phyloP scores from a whole-genome alignment of 92 coral and sea anemone genomes.

The Scolanthus callimorphus region DNA sequence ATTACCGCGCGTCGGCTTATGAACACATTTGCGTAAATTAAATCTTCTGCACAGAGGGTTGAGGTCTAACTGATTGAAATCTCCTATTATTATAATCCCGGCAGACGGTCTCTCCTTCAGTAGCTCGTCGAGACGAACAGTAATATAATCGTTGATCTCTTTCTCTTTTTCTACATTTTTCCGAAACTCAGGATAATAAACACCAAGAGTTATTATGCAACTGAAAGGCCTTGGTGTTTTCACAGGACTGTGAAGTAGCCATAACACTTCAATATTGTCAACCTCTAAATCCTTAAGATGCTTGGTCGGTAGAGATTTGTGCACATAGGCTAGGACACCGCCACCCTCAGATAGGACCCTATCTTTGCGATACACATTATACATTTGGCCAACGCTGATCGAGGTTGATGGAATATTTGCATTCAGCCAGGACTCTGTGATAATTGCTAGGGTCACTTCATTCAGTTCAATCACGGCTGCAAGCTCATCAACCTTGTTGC shows the following conservation, averaged over 20 bases:
- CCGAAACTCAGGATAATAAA: slow-evolving; percentile 31
- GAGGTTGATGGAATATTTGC: slow-evolving; percentile 24
- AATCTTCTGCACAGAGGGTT: slow-evolving; percentile 19
- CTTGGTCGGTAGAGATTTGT: too few species aligned
- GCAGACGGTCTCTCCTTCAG: slow-evolving; percentile 44
- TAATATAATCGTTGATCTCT: slow-evolving; percentile 42
- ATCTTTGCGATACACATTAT: too few species aligned
- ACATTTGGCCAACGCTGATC: slow-evolving; percentile 15
- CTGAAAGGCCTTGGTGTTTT: slow-evolving; percentile 49
- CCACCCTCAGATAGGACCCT: too few species aligned
- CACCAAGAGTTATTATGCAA: slow-evolving; percentile 33
- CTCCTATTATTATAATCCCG: slow-evolving; percentile 44
- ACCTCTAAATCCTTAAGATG: too few species aligned
- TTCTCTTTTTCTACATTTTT: slow-evolving; percentile 19
- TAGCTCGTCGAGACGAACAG: slow-evolving; percentile 29
- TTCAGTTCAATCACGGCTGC: slow-evolving; percentile 31
- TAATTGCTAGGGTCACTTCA: slow-evolving; percentile 24
- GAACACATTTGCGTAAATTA: too few species aligned
- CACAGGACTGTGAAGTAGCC: too few species aligned
- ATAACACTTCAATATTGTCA: too few species aligned
- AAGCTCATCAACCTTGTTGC: slow-evolving; percentile 33
- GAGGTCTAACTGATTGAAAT: slow-evolving; percentile 36
- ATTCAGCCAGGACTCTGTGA: slow-evolving; percentile 34
- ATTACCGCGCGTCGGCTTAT: too few species aligned
- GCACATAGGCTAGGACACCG: too few species aligned